Evolutionary conservation across 2,113 vertebrate species (phyloP).

Genomic region (Neodontobutis hainanensis): DNA sequence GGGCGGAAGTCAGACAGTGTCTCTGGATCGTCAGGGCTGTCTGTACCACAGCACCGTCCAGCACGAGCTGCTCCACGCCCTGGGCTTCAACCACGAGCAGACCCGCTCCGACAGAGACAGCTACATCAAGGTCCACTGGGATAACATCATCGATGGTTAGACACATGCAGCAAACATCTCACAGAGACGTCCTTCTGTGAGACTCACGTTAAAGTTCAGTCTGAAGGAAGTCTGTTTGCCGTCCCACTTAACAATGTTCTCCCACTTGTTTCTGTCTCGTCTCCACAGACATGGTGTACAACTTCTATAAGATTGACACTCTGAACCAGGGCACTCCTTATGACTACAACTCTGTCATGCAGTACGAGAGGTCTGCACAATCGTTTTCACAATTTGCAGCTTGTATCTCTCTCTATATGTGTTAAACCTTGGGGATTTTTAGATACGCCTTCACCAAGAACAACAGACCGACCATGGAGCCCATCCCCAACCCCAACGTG

Average conservation of each 20-base stretch:
- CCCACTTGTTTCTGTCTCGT: not conserved
- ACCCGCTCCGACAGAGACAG: conserved; percentile 72
- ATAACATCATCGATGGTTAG: conserved; percentile 64
- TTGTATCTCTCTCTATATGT: no score
- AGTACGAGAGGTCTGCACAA: conserved; percentile 62
- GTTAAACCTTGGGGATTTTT: not conserved
- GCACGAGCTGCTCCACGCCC: conserved; percentile 76
- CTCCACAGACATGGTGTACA: conserved; percentile 49
- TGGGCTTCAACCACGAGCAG: conserved; percentile 80
- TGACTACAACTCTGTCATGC: conserved; percentile 77
- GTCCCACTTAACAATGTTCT: not conserved
- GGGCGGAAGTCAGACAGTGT: conserved; percentile 65
- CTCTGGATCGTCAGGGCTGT: conserved; percentile 61
- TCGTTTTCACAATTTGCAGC: not conserved
- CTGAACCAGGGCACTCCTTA: conserved; percentile 71
- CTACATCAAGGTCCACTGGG: conserved; percentile 58
- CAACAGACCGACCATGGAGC: conserved; percentile 62
- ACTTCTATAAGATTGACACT: conserved; percentile 64
- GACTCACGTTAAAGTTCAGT: no score
- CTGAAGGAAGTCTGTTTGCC: no score
- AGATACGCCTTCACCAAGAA: conserved; percentile 75
- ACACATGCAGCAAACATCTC: not conserved
- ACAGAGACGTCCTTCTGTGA: no score
- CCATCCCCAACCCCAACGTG: conserved; percentile 58
- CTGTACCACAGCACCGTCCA: conserved; percentile 62